A percentile compares a stretch with the other conserved stretches of the same genome.
Conservation (phyloP, 2,797 vertebrate genomes). For the Rhinophrynus dorsalis region DNA sequence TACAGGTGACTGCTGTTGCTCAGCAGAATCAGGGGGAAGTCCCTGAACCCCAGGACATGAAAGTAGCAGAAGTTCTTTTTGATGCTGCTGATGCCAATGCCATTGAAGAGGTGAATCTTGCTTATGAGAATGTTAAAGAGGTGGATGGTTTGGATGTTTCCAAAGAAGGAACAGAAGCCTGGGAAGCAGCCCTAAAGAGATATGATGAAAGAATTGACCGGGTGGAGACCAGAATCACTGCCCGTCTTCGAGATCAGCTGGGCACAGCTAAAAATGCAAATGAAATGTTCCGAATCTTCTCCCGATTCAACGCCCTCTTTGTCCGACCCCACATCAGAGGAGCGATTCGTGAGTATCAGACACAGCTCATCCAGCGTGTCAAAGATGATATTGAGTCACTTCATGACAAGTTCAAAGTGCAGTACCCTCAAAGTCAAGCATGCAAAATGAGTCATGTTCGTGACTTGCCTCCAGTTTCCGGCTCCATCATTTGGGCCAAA, state of each 20-base stretch:
- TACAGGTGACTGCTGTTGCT: constrained; percentile 89
- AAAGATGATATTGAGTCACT: constrained; percentile 98
- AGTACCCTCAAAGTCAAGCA: constrained; percentile 96
- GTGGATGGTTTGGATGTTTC: constrained; percentile 96
- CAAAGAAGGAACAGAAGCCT: constrained; percentile 96
- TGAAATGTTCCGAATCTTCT: constrained; percentile 99
- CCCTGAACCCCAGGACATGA: constrained; percentile 91
- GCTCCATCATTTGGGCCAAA: constrained; percentile 99
- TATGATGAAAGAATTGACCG: constrained; percentile 96
- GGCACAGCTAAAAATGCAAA: constrained; percentile 98
- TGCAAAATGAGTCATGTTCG: constrained; percentile 98
- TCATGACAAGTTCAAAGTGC: constrained; percentile 98
- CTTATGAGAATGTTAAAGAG: constrained; percentile 98
- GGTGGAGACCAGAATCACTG: constrained; percentile 97
- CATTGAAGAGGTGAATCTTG: constrained; percentile 97
- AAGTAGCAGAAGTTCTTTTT: constrained; percentile 93
- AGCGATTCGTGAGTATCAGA: constrained; percentile 97
- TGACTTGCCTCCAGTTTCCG: constrained; percentile 92
- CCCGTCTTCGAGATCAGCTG: constrained; percentile 93
- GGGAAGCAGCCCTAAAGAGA: constrained; percentile 97
- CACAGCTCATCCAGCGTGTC: constrained; percentile 94
- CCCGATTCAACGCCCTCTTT: constrained; percentile 94
- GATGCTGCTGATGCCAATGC: constrained; percentile 97
- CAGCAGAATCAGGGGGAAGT: constrained; percentile 92
- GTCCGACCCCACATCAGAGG: constrained; percentile 96